phyloP scores from a whole-genome alignment of 2,113 vertebrate genomes.

The Anhinga rufa region DNA sequence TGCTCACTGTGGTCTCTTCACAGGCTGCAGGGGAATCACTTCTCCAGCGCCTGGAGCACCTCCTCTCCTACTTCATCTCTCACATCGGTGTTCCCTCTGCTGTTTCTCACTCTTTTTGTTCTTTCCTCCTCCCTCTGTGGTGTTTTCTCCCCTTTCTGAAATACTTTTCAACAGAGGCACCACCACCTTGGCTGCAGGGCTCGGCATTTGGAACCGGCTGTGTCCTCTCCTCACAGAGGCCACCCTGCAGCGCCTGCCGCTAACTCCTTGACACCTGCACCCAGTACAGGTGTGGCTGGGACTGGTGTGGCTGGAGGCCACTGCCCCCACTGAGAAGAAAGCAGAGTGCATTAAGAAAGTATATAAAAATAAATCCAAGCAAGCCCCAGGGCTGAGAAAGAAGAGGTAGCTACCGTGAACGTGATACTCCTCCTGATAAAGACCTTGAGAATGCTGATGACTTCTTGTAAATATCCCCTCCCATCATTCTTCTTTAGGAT shows the following conservation, averaged over 20 bases:
- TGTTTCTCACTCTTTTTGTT: neutral
- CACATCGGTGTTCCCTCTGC: neutral
- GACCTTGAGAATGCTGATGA: neutral
- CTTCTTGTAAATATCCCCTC: neutral
- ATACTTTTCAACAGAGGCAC: neutral
- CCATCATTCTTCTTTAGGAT: neutral
- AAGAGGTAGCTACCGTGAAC: neutral
- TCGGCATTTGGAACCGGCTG: neutral
- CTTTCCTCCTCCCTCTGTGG: neutral
- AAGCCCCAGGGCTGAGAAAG: neutral
- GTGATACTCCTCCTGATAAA: neutral
- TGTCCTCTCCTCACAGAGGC: neutral
- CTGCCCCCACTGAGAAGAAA: neutral
- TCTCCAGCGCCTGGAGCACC: neutral
- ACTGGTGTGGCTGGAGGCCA: neutral
- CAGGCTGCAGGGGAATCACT: neutral
- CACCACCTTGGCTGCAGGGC: too few relatives aligned
- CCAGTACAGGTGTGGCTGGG: neutral
- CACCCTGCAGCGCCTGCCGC: too few relatives aligned
- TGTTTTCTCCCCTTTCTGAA: neutral
- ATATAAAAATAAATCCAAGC: neutral
- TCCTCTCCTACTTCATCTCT: neutral
- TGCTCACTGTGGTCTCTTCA: too few relatives aligned
- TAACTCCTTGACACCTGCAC: neutral
- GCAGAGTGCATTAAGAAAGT: neutral